Conservation (phyloP, 1,140 invertebrate genomes). For the Drosophila sulfurigaster region DNA sequence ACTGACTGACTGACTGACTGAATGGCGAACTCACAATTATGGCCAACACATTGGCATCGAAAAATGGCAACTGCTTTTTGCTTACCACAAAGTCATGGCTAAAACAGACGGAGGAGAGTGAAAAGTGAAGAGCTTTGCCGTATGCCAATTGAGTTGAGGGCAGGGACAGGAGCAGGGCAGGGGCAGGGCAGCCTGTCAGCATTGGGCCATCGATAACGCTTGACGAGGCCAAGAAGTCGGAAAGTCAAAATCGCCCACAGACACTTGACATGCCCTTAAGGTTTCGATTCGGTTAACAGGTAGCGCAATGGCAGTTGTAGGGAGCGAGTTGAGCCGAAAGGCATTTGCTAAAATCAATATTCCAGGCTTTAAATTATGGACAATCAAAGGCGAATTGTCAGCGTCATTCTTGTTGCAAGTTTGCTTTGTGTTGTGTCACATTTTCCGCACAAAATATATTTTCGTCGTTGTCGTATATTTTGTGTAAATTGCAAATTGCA, state of each 20-base stretch:
- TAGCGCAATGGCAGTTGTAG: not conserved
- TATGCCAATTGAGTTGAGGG: conserved; percentile 31
- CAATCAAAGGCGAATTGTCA: conserved; percentile 31
- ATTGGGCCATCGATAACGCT: conserved; percentile 33
- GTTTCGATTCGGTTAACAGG: not conserved
- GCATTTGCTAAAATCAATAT: conserved; percentile 36
- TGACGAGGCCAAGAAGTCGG: not conserved
- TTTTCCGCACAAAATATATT: too few species aligned
- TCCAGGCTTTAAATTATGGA: conserved; percentile 44
- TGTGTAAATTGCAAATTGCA: not conserved
- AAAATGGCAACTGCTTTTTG: conserved; percentile 35
- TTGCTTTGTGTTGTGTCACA: not conserved
- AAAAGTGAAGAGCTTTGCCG: not conserved
- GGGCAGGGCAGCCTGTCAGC: conserved; percentile 7
- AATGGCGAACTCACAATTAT: conserved; percentile 37
- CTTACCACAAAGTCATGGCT: conserved; percentile 44
- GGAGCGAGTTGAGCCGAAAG: not conserved
- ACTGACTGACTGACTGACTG: conserved; percentile 32
- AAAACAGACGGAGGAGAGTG: not conserved
- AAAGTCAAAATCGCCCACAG: not conserved
- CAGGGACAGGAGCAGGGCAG: not conserved
- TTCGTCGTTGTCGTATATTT: not conserved
- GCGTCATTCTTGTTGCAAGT: not conserved
- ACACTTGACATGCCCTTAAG: conserved; percentile 10
- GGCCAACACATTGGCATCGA: conserved; percentile 36